A percentile compares a stretch with the other conserved stretches of the same genome.
These are phyloP conservation scores for Itoplectis maculator DNA, from an alignment of 2,888 invertebrate species.

Conservation along the genomic window DNA sequence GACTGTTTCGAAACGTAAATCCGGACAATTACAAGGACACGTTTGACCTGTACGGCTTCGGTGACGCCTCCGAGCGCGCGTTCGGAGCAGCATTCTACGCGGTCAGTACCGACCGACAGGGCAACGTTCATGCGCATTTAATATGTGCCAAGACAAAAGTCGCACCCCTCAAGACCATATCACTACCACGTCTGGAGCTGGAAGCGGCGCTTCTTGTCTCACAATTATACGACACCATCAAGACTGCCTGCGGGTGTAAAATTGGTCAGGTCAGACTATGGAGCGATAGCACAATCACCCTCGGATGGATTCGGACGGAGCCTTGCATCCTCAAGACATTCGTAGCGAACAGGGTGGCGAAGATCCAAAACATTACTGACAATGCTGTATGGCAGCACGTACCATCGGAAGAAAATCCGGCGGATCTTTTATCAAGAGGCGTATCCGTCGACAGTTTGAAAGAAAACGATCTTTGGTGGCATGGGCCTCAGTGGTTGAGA, in stretches of 20 bases:
- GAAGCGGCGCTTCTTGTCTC: slow-evolving; percentile 13
- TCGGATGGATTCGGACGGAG: slow-evolving; percentile 6
- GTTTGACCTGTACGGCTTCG: slow-evolving; percentile 63
- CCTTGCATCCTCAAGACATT: slow-evolving; percentile 22
- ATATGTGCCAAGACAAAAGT: too few species aligned
- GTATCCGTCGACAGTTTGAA: neutral
- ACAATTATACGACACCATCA: neutral
- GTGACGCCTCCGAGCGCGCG: slow-evolving; percentile 68
- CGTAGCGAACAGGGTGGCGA: slow-evolving; percentile 14
- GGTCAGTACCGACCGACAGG: neutral
- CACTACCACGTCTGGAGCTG: slow-evolving; percentile 8
- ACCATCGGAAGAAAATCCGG: slow-evolving; percentile 21
- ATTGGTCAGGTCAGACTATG: neutral
- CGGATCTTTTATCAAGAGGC: slow-evolving; percentile 21
- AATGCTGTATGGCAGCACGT: slow-evolving; percentile 25
- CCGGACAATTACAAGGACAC: slow-evolving; percentile 5
- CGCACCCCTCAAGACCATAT: neutral
- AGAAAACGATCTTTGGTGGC: slow-evolving; percentile 5
- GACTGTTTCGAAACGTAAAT: slow-evolving; percentile 45
- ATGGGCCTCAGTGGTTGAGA: slow-evolving; percentile 10
- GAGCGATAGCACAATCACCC: neutral
- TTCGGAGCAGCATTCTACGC: slow-evolving; percentile 71
- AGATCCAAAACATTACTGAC: slow-evolving; percentile 8
- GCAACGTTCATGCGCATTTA: neutral
- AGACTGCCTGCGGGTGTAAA: neutral